A percentile compares a stretch with the other conserved stretches of the same genome.
phyloP scores from a whole-genome alignment of 2,797 vertebrate species.

The Tragopan temminckii region DNA sequence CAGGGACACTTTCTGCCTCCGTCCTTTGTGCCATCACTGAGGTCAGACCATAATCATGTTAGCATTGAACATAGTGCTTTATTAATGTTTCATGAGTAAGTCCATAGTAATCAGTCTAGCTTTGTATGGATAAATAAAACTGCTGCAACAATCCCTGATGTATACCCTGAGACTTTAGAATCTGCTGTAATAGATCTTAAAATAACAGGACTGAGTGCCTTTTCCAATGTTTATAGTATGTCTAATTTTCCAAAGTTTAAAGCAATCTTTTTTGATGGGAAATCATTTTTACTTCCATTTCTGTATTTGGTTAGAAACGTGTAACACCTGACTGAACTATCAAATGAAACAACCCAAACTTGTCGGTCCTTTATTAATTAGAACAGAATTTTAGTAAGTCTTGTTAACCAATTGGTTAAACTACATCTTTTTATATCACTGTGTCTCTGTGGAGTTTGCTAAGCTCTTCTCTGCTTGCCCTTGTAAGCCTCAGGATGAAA shows the following conservation, averaged over 20 bases:
- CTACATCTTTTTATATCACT: not conserved
- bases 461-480: not conserved
- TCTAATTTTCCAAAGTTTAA: slow-evolving; percentile 57
- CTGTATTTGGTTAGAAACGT: not conserved
- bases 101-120: slow-evolving; percentile 75
- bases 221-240: slow-evolving; percentile 32
- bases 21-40: slow-evolving; percentile 85
- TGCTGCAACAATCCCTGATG: slow-evolving; percentile 50
- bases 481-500: not conserved
- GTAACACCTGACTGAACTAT: not conserved
- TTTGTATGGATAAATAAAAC: slow-evolving; percentile 75
- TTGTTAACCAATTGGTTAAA: slow-evolving; percentile 12
- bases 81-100: slow-evolving; percentile 90
- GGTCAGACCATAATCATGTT: slow-evolving; percentile 89
- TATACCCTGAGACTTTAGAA: slow-evolving; percentile 46
- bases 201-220: slow-evolving; percentile 17
- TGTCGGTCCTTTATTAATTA: not conserved
- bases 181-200: slow-evolving; percentile 39
- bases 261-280: slow-evolving; percentile 13
- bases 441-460: not conserved
- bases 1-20: slow-evolving; percentile 85
- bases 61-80: slow-evolving; percentile 87
- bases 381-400: slow-evolving; percentile 3
- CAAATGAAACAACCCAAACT: not conserved
- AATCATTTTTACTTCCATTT: not conserved